phyloP scores from a whole-genome alignment of 2,113 vertebrate species.

The Thalassarche chlororhynchos region DNA sequence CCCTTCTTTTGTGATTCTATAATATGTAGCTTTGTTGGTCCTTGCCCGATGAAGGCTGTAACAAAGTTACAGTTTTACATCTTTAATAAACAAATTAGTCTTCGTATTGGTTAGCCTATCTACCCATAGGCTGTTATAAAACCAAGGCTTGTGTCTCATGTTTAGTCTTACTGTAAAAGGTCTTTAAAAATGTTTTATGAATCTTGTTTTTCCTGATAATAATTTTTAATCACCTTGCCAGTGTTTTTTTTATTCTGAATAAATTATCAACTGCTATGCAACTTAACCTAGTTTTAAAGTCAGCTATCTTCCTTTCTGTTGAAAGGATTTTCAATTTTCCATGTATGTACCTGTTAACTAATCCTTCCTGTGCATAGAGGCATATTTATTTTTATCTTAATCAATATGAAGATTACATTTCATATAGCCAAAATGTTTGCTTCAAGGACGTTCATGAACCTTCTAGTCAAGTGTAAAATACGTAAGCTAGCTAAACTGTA shows the following conservation, averaged over 20 bases:
- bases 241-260: not conserved
- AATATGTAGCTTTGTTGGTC: not conserved
- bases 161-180: not conserved
- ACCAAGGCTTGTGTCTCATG: not conserved
- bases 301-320: not conserved
- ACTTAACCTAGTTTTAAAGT: not conserved
- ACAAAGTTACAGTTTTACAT: not conserved
- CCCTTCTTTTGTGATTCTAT: not conserved
- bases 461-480: not conserved
- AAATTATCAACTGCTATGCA: not conserved
- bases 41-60: not conserved
- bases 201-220: not conserved
- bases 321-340: not conserved
- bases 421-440: not conserved
- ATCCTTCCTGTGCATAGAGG: not conserved
- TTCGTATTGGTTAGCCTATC: not conserved
- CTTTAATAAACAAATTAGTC: not conserved
- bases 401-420: not conserved
- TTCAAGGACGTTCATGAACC: not conserved
- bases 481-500: not conserved
- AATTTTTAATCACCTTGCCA: not conserved
- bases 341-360: not conserved
- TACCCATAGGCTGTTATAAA: not conserved
- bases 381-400: not conserved
- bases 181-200: not conserved